Conservation (phyloP, 92 coral and sea anemone genomes). For the Palythoa grandis region DNA sequence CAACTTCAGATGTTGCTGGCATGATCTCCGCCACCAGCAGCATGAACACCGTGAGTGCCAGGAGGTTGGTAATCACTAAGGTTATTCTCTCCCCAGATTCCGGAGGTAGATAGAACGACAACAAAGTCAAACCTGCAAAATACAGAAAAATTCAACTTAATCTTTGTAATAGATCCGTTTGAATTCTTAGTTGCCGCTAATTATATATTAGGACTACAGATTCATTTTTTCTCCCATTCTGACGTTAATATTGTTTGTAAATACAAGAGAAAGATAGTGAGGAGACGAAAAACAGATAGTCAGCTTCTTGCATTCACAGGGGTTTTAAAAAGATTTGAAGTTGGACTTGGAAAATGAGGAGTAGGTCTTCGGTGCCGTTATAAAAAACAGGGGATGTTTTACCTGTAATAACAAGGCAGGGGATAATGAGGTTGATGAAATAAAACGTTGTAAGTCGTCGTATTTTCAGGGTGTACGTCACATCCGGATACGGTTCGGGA, state of each 20-base stretch:
- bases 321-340: no score
- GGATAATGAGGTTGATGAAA: slow-evolving; percentile 82
- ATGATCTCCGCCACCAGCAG: slow-evolving; percentile 62
- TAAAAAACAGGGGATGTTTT: background rate
- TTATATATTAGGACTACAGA: no score
- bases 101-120: slow-evolving; percentile 62
- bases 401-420: slow-evolving; percentile 88
- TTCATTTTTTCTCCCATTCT: no score
- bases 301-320: no score
- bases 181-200: no score
- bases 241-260: no score
- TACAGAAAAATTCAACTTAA: no score
- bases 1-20: slow-evolving; percentile 61
- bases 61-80: slow-evolving; percentile 63
- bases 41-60: slow-evolving; percentile 59
- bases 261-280: no score
- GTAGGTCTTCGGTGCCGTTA: background rate
- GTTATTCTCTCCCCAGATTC: slow-evolving; percentile 63
- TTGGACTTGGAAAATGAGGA: background rate
- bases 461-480: slow-evolving; percentile 80
- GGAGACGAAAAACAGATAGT: no score
- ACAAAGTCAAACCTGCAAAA: slow-evolving; percentile 45
- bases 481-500: slow-evolving; percentile 90
- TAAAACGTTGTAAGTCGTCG: slow-evolving; percentile 74
- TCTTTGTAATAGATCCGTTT: no score